Evolutionary conservation across 2,888 invertebrate genomes (phyloP).

Genomic region (Harpalus rufipes): DNA sequence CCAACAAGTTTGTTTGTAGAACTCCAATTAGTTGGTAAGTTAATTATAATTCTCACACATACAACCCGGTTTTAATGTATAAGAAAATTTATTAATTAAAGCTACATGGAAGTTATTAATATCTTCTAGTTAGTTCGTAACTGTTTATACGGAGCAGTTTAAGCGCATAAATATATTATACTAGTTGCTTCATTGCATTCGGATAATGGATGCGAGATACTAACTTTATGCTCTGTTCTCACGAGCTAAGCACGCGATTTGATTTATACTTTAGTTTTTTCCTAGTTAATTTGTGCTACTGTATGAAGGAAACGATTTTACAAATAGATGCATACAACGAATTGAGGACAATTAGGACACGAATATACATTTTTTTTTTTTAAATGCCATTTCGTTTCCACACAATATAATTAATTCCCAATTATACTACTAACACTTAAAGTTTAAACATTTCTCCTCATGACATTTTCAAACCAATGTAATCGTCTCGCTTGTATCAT

Average conservation of each 20-base stretch:
- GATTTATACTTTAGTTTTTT: slow-evolving; percentile 2
- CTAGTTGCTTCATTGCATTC: slow-evolving; percentile 42
- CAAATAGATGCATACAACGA: background rate
- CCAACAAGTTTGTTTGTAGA: slow-evolving; percentile 83
- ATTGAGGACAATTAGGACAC: too few species aligned
- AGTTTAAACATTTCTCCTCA: too few species aligned
- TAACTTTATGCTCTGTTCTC: slow-evolving; percentile 6
- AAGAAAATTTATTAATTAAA: slow-evolving; percentile 42
- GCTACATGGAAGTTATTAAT: slow-evolving; percentile 36
- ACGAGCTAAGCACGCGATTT: slow-evolving; percentile 14
- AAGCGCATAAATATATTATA: slow-evolving; percentile 7
- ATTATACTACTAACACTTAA: too few species aligned
- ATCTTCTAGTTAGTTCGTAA: slow-evolving; percentile 41
- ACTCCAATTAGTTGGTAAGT: slow-evolving; percentile 83
- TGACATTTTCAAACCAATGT: too few species aligned
- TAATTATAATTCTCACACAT: slow-evolving; percentile 61
- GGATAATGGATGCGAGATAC: slow-evolving; percentile 16
- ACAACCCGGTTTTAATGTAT: slow-evolving; percentile 30
- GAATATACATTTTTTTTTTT: too few species aligned
- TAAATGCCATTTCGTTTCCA: too few species aligned
- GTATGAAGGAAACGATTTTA: background rate
- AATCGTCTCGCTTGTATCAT: too few species aligned
- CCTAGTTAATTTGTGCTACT: background rate
- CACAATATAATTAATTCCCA: too few species aligned
- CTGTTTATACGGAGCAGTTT: slow-evolving; percentile 22